phyloP scores from a whole-genome alignment of 2,113 vertebrate species.

The Leptodactylus fuscus region DNA sequence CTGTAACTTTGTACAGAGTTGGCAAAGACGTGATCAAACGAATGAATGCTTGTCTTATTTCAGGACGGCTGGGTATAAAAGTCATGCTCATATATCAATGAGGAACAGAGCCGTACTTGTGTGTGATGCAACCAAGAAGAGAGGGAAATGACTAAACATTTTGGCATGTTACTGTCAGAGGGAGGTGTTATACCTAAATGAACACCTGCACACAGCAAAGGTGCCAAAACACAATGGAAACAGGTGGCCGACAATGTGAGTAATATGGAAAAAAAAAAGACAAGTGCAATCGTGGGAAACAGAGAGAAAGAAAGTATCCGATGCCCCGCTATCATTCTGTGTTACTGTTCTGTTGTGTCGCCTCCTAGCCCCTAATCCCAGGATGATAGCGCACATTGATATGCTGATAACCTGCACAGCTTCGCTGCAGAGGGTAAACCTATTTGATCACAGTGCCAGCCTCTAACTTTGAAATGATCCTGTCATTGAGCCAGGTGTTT shows the following conservation, averaged over 20 bases:
- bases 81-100: slow-evolving; percentile 26
- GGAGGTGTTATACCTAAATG: slow-evolving; percentile 59
- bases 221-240: slow-evolving; percentile 59
- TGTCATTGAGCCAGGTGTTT: slow-evolving; percentile 41
- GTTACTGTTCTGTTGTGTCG: slow-evolving; percentile 25
- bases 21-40: neutral
- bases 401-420: slow-evolving; percentile 33
- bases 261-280: slow-evolving; percentile 37
- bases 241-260: slow-evolving; percentile 60
- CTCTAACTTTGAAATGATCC: slow-evolving; percentile 15
- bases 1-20: slow-evolving; percentile 26
- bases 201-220: slow-evolving; percentile 58
- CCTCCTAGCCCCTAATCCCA: slow-evolving; percentile 29
- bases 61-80: neutral
- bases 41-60: slow-evolving; percentile 41
- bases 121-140: slow-evolving; percentile 52
- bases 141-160: slow-evolving; percentile 56
- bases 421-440: slow-evolving; percentile 10
- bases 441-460: slow-evolving; percentile 48
- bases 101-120: slow-evolving; percentile 46
- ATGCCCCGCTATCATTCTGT: slow-evolving; percentile 38
- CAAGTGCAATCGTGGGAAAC: slow-evolving; percentile 54
- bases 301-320: slow-evolving; percentile 41
- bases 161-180: slow-evolving; percentile 58
- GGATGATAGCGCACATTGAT: slow-evolving; percentile 41